Conservation (phyloP, 2,888 invertebrate species). For the Dusona sp. region DNA sequence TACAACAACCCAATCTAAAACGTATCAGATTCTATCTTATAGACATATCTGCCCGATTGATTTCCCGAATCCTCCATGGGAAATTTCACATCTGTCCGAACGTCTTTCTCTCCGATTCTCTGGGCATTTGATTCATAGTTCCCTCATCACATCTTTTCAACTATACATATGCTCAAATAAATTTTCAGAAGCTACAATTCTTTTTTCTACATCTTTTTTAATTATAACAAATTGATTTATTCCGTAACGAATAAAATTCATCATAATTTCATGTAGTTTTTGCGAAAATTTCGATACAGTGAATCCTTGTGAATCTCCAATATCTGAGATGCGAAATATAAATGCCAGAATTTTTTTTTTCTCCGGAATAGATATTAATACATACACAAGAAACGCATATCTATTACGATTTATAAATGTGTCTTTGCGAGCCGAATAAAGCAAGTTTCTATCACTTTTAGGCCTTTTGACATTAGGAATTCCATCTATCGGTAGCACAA, state of each 20-base stretch:
- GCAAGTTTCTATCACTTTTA: not conserved
- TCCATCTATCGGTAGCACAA: conserved; percentile 47
- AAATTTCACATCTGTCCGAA: conserved; percentile 54
- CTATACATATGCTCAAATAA: not conserved
- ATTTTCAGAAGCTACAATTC: not conserved
- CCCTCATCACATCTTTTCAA: not conserved
- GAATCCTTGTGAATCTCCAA: too few species aligned
- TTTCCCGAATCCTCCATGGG: conserved; percentile 53
- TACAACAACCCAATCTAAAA: conserved; percentile 25
- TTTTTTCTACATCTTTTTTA: not conserved
- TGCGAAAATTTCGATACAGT: too few species aligned
- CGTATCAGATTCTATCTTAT: conserved; percentile 30
- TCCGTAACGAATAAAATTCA: not conserved
- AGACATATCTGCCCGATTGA: conserved; percentile 51
- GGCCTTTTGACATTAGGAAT: conserved; percentile 27
- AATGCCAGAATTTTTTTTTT: too few species aligned
- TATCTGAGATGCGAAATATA: too few species aligned
- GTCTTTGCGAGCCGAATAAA: not conserved
- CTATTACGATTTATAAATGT: not conserved
- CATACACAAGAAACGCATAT: too few species aligned
- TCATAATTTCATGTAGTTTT: too few species aligned
- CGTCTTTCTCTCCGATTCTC: conserved; percentile 29
- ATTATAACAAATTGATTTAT: not conserved
- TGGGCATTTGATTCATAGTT: not conserved
- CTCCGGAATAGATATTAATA: too few species aligned